Evolutionary conservation across 2,888 invertebrate species (phyloP), one percentile per base, ranked within the genome.

Genomic region (Ormyrus pomaceus): DNA sequence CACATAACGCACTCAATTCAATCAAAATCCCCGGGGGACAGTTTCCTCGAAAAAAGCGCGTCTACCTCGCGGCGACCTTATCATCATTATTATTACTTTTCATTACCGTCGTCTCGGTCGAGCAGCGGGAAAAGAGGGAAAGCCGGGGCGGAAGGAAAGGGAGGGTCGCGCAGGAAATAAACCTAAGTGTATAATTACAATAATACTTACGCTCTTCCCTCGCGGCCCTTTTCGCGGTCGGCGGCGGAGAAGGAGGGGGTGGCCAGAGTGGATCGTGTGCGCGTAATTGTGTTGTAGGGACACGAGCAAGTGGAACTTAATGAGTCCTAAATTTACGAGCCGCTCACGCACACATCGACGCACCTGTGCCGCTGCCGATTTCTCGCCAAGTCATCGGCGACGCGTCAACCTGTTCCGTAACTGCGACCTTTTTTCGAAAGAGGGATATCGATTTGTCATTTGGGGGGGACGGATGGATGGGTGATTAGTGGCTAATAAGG

Each of bases 131-230:
- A 45, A 10, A 19, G 55, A 58, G 34, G 45, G 61, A 62, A 72
- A 64, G 55, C 48, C 58, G 64, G 71, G 61, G 56, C n/a, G 58
- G 34, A 62, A 72, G 59, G 69, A 13, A 55, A 68, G 61, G 58
- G 19, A 58, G 55, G 65, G 69, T 45, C 66, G 10, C 50, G 87
- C 89, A 88, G 90, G 90, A 90, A 90, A 89, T 90, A 89, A 90
- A 90, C 89, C 88, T 89, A 89, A 90, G 90, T 90, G 89, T 89
- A 88, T 90, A 90, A 90, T 90, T 90, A 90, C 89, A 89, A 89
- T 90, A 88, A 90, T 90, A 89, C 89, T 89, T 89, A 83, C 84
- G 85, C 83, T 84, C 84, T 81, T 84, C 84, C 86, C 85, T 84
- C 81, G 70, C 79, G 74, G 82, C 84, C 84, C 82, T 83, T 84